Evolutionary conservation across 2,113 vertebrate genomes (phyloP).

Genomic region (Passer montanus): DNA sequence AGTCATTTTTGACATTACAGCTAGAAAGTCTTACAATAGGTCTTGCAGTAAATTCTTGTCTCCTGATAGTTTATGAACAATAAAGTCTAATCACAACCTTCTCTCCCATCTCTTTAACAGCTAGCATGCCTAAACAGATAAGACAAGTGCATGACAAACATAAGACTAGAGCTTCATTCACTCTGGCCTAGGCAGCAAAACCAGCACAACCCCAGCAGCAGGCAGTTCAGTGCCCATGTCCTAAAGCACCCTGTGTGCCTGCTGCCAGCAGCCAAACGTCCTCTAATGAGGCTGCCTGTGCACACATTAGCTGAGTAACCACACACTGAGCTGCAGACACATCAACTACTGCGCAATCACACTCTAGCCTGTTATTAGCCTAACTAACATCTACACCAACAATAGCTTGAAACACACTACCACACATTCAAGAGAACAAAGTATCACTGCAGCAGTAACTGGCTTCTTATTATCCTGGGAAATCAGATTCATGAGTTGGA

Average conservation of each 20-base stretch:
- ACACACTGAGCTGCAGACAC: background rate
- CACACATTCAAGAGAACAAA: background rate
- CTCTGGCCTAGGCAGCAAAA: background rate
- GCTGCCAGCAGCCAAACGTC: background rate
- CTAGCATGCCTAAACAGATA: background rate
- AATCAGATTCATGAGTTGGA: background rate
- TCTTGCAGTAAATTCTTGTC: background rate
- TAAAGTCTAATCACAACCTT: background rate
- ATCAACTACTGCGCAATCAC: background rate
- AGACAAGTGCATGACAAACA: fast-evolving
- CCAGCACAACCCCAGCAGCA: background rate
- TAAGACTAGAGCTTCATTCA: background rate
- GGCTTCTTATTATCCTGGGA: background rate
- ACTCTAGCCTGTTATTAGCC: background rate
- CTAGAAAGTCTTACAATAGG: background rate
- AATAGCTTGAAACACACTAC: background rate
- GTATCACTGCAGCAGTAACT: background rate
- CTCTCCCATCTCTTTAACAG: background rate
- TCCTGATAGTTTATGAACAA: background rate
- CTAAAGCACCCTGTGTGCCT: background rate
- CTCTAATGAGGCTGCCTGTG: background rate
- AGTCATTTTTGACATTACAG: background rate
- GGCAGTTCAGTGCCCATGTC: background rate
- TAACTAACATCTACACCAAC: background rate
- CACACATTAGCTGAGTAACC: background rate